phyloP scores from a whole-genome alignment of 2,113 vertebrate species.

The Podilymbus podiceps region DNA sequence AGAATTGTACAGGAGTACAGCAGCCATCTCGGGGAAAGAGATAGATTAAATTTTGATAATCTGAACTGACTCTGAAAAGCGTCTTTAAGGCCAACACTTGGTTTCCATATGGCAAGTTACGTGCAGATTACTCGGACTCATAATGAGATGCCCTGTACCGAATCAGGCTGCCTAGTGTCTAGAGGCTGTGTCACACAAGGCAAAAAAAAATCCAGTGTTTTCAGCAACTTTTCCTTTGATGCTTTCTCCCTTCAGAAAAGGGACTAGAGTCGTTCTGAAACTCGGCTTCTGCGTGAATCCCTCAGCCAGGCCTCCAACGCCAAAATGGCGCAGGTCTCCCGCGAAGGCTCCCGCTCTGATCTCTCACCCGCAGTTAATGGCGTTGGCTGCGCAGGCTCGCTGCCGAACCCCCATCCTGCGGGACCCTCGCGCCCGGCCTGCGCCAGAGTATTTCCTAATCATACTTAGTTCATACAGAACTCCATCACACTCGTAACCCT shows the following conservation, averaged over 20 bases:
- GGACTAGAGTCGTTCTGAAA: neutral
- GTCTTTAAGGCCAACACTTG: neutral
- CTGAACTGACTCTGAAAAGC: neutral
- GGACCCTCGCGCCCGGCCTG: accelerated
- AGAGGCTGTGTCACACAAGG: neutral
- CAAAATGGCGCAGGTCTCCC: accelerated
- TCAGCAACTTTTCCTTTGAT: neutral
- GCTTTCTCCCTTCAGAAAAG: neutral
- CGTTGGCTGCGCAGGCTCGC: neutral
- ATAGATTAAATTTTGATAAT: neutral
- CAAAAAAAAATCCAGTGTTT: neutral
- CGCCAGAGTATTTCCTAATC: neutral
- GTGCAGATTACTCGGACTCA: neutral
- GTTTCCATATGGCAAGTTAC: accelerated
- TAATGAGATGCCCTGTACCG: neutral
- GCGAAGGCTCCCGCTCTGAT: neutral
- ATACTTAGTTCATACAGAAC: neutral
- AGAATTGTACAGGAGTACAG: neutral
- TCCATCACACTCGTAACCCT: neutral
- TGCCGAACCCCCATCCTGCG: neutral
- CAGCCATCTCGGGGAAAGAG: neutral
- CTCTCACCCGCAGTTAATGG: neutral
- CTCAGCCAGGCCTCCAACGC: neutral
- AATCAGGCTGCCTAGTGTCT: neutral
- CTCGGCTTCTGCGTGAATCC: neutral